These are phyloP conservation scores for Oryzias javanicus DNA, from an alignment of 2,113 vertebrate species.

Conservation along the genomic window DNA sequence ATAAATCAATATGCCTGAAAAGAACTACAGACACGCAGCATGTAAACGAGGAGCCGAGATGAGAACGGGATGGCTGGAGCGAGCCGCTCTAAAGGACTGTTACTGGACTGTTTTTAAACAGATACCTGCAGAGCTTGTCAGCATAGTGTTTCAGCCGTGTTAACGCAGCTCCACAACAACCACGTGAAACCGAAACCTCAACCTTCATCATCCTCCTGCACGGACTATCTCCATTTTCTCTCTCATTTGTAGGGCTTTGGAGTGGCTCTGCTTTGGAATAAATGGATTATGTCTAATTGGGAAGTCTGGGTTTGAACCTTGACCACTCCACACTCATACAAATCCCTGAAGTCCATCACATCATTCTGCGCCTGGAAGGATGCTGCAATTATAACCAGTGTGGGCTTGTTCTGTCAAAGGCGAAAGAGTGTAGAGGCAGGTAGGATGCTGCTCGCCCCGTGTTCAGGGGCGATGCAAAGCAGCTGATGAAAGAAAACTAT, in stretches of 20 bases:
- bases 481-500: constrained; percentile 54
- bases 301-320: constrained; percentile 55
- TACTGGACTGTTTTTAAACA: constrained; percentile 13
- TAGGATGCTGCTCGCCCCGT: constrained; percentile 15
- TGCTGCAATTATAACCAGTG: constrained; percentile 56
- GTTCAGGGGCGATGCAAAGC: constrained; percentile 54
- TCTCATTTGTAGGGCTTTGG: constrained; percentile 14
- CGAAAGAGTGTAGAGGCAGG: constrained; percentile 46
- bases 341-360: constrained; percentile 56
- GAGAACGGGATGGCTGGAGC: constrained; percentile 16
- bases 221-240: constrained; percentile 33
- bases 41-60: constrained; percentile 31
- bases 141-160: constrained; percentile 2
- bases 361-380: constrained; percentile 47
- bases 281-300: constrained; percentile 61
- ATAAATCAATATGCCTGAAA: constrained; percentile 58
- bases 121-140: constrained; percentile 22
- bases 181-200: constrained; percentile 15
- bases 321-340: constrained; percentile 35
- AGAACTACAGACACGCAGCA: constrained; percentile 38
- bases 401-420: constrained; percentile 43
- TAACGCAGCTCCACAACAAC: constrained; percentile 7
- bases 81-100: constrained; percentile 10
- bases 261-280: constrained; percentile 51
- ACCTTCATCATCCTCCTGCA: constrained; percentile 15